Base-by-base conservation (phyloP, 1,140 invertebrate genomes). In the Ericerus pela region DNA sequence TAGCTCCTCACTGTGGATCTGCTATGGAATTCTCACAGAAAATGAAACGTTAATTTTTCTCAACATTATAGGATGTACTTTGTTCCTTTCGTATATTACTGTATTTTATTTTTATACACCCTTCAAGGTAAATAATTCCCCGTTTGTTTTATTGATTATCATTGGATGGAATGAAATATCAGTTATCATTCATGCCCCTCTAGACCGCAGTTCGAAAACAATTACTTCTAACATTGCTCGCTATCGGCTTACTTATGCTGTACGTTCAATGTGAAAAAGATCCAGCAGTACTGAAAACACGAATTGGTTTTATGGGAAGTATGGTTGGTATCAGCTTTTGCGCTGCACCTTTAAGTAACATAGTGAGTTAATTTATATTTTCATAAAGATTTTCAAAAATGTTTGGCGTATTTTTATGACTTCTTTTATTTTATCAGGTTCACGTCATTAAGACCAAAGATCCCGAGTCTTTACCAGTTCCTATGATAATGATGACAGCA, bases 401-500 rank as follows among this genome's bases (percentile, higher is more conserved):
- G n/a, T n/a, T n/a, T n/a, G n/a, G n/a, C n/a, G n/a, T n/a, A n/a
- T n/a, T n/a, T n/a, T n/a, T n/a, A n/a, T n/a, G n/a, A n/a, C n/a
- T n/a, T n/a, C n/a, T 33, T 33, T 33, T 33, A 16, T 33, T 33
- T 53, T 2, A 14, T 22, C 20, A 54, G 53, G 29, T 36, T 18
- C 28, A 31, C 22, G 53, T 54, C 1, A 54, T 54, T 33, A 54
- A 36, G 26, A 33, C 53, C 16, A 36, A 36, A 20, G 33, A 54
- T 36, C 29, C 31, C 16, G 33, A 36, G 10, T 54, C 30, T 33
- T n/a, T 54, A 16, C 53, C 53, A 16, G 20, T 54, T 24, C 53
- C 53, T 54, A 33, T 54, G 29, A 54, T 54, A 8, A 18, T n/a
- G 22, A 54, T 54, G 53, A 54, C 53, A 11, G 20, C 31, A 1